These are phyloP conservation scores for Danionella dracula DNA, from an alignment of 2,797 vertebrate genomes.

Conservation along the genomic window DNA sequence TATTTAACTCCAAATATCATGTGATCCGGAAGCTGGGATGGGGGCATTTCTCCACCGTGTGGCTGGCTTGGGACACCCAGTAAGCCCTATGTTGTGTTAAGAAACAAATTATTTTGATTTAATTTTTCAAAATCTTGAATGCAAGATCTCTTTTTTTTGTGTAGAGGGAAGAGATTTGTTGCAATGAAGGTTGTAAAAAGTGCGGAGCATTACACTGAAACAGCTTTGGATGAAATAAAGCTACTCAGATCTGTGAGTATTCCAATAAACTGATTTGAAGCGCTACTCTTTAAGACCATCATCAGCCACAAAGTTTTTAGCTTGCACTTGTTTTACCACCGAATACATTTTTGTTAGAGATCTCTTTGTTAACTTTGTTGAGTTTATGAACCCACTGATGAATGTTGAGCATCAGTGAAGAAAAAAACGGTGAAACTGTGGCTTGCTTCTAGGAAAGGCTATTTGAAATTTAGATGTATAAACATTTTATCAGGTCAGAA, in stretches of 20 bases:
- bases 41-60: constrained; percentile 98
- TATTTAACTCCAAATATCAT: constrained; percentile 95
- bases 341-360: too few relatives aligned
- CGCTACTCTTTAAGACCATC: not conserved
- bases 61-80: constrained; percentile 98
- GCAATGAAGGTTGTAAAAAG: constrained; percentile 99
- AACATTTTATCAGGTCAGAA: constrained; percentile 75
- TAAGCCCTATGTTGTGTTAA: constrained; percentile 56
- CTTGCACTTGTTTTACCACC: not conserved
- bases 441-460: too few relatives aligned
- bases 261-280: not conserved
- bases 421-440: too few relatives aligned
- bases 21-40: constrained; percentile 97
- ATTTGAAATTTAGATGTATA: not conserved
- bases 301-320: not conserved
- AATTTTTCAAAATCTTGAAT: not conserved
- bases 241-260: constrained; percentile 89
- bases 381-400: too few relatives aligned
- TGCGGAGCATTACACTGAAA: constrained; percentile 98
- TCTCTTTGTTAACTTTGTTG: too few relatives aligned
- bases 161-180: constrained; percentile 90
- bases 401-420: too few relatives aligned
- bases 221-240: constrained; percentile 95
- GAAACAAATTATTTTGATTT: not conserved
- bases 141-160: constrained; percentile 30